Evolutionary conservation across 2,888 invertebrate genomes (phyloP).

Genomic region (Eueremaeus valkanovi): DNA sequence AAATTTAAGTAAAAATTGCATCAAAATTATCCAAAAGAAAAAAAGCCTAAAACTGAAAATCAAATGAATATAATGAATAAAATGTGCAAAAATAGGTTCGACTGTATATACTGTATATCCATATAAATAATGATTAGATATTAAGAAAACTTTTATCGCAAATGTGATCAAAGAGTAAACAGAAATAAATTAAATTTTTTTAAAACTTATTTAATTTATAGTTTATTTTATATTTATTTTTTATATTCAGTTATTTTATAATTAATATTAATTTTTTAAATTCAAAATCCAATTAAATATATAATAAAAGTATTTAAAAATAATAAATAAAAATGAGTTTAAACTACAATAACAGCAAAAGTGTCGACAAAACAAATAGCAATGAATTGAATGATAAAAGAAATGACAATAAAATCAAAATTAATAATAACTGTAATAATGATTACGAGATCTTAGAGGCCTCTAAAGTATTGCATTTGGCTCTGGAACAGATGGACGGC

Average conservation of each 20-base stretch:
- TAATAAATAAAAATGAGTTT: neutral
- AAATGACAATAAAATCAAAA: neutral
- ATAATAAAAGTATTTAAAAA: too few relatives aligned
- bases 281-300: too few relatives aligned
- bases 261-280: too few relatives aligned
- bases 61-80: too few relatives aligned
- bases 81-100: too few relatives aligned
- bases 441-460: conserved; percentile 27
- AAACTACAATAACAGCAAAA: neutral
- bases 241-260: too few relatives aligned
- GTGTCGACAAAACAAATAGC: conserved; percentile 17
- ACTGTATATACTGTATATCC: neutral
- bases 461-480: conserved; percentile 37
- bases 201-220: neutral
- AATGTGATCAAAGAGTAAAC: neutral
- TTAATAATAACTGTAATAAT: neutral
- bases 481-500: conserved; percentile 39
- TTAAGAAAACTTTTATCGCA: neutral
- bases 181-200: neutral
- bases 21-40: too few relatives aligned
- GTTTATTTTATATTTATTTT: too few relatives aligned
- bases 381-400: neutral
- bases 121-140: neutral
- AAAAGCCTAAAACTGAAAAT: too few relatives aligned
- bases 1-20: too few relatives aligned